phyloP scores from a whole-genome alignment of 92 coral and sea anemone genomes.

The Palythoa grandis region DNA sequence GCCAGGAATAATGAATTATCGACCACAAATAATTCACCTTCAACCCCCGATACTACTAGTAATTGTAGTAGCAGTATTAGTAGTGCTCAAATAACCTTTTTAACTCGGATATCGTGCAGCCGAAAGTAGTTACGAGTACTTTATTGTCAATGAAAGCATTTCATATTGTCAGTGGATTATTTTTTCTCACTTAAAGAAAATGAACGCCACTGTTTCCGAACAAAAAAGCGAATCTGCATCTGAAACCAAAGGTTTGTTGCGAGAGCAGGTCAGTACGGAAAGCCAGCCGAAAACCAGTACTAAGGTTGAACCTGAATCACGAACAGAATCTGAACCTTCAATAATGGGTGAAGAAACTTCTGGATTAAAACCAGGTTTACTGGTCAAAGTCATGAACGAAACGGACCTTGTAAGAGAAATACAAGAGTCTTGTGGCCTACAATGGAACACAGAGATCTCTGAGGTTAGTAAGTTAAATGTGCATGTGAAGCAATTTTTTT shows the following conservation, averaged over 20 bases:
- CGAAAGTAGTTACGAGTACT: too few relatives aligned
- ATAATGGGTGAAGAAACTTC: neutral
- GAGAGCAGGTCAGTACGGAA: neutral
- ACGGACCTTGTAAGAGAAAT: neutral
- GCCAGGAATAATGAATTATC: too few relatives aligned
- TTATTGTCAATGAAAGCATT: too few relatives aligned
- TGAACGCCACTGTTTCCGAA: neutral
- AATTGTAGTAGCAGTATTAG: too few relatives aligned
- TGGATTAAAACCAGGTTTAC: neutral
- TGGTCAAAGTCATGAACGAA: constrained; percentile 5
- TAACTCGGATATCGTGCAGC: too few relatives aligned
- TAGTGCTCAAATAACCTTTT: too few relatives aligned
- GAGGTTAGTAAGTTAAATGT: too few relatives aligned
- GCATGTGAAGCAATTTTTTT: too few relatives aligned
- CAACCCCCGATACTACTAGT: too few relatives aligned
- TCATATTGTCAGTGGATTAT: too few relatives aligned
- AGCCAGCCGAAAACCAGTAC: neutral
- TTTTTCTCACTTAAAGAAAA: neutral
- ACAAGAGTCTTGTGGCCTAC: constrained; percentile 15
- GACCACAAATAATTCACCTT: too few relatives aligned
- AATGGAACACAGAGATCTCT: neutral
- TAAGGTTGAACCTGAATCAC: neutral
- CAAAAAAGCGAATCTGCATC: neutral
- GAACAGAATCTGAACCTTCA: neutral
- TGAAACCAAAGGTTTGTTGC: neutral